Base-by-base conservation (phyloP, 2,113 vertebrate species). In the Tyrannus savana region DNA sequence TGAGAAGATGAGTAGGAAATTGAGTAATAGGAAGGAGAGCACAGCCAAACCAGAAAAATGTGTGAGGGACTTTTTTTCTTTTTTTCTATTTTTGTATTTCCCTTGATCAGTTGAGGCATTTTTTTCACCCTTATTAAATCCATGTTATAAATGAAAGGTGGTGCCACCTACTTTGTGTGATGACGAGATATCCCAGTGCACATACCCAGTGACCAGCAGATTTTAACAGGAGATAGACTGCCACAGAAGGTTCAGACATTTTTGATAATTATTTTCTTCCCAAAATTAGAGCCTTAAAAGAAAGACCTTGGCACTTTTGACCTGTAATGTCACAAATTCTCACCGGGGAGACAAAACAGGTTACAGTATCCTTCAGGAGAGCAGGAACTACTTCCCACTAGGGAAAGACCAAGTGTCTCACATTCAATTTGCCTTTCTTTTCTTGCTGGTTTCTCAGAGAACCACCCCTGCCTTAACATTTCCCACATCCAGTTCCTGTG, bases 401-500 rank as follows among this genome's bases (percentile, higher is more conserved):
- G 7, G 21, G 31, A 64, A 90, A 73, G 39, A 56, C 8, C 14
- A 23, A 15, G 14, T 35, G 14, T 30, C 7, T 6, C 28, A 14
- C 7, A 18, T 46, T 10, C 31, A 33, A 14, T 21, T 46, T 33
- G 13, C 7, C 37, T 77, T 74, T 46, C 6, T 44, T 18, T 77
- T 33, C 18, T 72, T 55, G 33, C 10, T 2, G 3, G 3, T 12
- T 47, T 19, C 42, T 58, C 50, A 74, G 55, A 47, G 44, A 84
- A 46, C 10, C 5, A 58, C 2, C 10, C 10, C 3, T 33, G 17
- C 27, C 52, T 33, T 68, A 44, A 63, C 0, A 0, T 28, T 77
- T 77, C 66, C 23, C 23, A 24, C 37, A 24, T 82, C 47, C 33
- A 66, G 25, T 55, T 14, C 39, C 6, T 21, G 15, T 31, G 17